Base-by-base conservation (phyloP, 2,113 vertebrate species). In the Pyxicephalus adspersus region DNA sequence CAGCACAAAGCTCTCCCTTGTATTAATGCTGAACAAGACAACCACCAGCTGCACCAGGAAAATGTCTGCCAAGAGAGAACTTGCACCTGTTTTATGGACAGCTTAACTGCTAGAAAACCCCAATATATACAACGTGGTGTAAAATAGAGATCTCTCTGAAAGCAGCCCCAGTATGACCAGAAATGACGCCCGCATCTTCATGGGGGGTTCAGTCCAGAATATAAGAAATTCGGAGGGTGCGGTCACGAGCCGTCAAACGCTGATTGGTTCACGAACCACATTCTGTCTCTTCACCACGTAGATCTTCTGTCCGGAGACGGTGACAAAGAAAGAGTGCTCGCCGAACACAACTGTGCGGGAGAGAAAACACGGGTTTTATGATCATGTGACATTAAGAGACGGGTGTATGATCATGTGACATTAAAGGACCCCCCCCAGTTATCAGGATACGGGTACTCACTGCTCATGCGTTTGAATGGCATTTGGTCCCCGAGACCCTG, bases 201-300 rank as follows among this genome's bases (percentile, higher is more conserved):
- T 13, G 9, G 6, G 38, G 31, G 38, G 38, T 13, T 45, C 11
- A 45, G 38, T 45, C 38, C 38, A 45, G 8, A 13, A 11, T 60
- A 4, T 60, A 60, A 20, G 15, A 1, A 64, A 19, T 4, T 18
- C 19, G 19, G 23, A 29, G 25, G 51, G 20, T 9, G 19, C 0
- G 71, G 54, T 13, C 55, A 8, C 4, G 5, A 19, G 60, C 4
- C 0, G 11, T 64, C 86, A 93, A 1, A 92, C 93, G 0, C 78
- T 88, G 82, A 96, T 85, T 2, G 95, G 93, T 23, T 96, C 95
- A 17, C 91, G 93, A 64, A 92, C 92, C 79, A 91, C 94, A 88
- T 96, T 94, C 83, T 96, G 96, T 29, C 96, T 91, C 89, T 98
- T 98, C 66, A 98, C 95, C 87, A 97, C 95, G 61, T 97, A 98